Conservation (phyloP, 2,888 invertebrate genomes). For the Physocephala rufipes region DNA sequence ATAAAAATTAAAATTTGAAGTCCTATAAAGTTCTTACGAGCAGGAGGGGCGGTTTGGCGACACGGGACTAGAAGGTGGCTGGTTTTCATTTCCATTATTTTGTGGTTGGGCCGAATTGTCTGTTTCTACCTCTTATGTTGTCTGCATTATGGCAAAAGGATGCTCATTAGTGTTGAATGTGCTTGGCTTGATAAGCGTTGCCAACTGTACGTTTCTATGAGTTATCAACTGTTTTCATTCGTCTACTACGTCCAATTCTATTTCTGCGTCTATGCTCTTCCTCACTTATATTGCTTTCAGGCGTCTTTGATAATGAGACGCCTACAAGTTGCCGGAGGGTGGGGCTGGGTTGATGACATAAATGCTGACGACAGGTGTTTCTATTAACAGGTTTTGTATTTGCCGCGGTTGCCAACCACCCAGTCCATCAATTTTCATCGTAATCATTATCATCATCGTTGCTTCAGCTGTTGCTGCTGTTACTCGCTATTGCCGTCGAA, state of each 20-base stretch:
- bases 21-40: background rate
- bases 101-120: no score
- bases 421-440: no score
- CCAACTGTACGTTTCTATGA: conserved; percentile 7
- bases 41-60: no score
- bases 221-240: background rate
- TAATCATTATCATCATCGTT: no score
- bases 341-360: conserved; percentile 3
- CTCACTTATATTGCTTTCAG: background rate
- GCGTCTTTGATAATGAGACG: background rate
- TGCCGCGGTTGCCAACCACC: no score
- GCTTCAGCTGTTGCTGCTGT: background rate
- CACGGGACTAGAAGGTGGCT: background rate
- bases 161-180: conserved; percentile 30
- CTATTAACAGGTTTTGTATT: conserved; percentile 8
- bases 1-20: background rate
- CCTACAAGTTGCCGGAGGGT: background rate
- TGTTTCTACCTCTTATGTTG: no score
- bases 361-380: conserved; percentile 29
- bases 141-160: background rate
- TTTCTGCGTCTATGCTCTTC: background rate
- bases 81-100: no score
- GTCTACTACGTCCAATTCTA: background rate
- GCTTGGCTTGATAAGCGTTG: conserved; percentile 21
- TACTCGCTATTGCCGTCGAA: background rate